Conservation (phyloP, 1,140 invertebrate species). For the Agraylea sexmaculata region DNA sequence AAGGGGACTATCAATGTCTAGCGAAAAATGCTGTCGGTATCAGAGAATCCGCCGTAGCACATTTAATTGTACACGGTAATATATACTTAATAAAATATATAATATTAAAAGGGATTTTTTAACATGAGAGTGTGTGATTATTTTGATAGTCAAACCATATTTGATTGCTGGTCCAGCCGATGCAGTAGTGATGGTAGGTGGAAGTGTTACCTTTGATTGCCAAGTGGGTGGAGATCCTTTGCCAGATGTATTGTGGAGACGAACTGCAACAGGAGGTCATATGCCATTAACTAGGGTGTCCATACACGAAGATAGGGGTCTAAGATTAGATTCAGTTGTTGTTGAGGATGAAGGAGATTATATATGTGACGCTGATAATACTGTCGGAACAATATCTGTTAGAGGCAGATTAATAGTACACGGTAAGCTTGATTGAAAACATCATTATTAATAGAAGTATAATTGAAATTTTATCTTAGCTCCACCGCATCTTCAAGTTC, state of each 20-base stretch:
- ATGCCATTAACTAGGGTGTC: conserved; percentile 65
- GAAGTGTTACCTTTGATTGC: conserved; percentile 70
- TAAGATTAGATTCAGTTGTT: conserved; percentile 61
- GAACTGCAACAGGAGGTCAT: conserved; percentile 53
- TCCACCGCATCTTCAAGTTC: conserved; percentile 49
- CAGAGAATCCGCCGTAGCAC: conserved; percentile 60
- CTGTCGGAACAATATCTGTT: conserved; percentile 69
- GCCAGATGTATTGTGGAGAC: conserved; percentile 59
- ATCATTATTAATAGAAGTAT: no score
- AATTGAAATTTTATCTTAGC: no score
- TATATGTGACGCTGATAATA: conserved; percentile 81
- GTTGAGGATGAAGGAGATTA: conserved; percentile 80
- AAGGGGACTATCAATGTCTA: conserved; percentile 74
- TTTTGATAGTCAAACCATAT: conserved; percentile 74
- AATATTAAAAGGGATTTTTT: no score
- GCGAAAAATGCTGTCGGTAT: conserved; percentile 75
- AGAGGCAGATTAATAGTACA: conserved; percentile 71
- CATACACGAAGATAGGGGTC: conserved; percentile 66
- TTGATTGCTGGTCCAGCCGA: conserved; percentile 68
- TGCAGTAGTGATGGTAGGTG: conserved; percentile 54
- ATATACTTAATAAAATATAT: no score
- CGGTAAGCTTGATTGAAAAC: conserved; percentile 50
- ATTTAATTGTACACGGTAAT: conserved; percentile 72
- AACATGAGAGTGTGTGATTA: no score
- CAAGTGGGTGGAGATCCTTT: conserved; percentile 61